A percentile compares a stretch with the other conserved stretches of the same genome.
These are phyloP conservation scores for Cervus canadensis DNA, from an alignment of 2,113 vertebrate species.

Conservation along the genomic window DNA sequence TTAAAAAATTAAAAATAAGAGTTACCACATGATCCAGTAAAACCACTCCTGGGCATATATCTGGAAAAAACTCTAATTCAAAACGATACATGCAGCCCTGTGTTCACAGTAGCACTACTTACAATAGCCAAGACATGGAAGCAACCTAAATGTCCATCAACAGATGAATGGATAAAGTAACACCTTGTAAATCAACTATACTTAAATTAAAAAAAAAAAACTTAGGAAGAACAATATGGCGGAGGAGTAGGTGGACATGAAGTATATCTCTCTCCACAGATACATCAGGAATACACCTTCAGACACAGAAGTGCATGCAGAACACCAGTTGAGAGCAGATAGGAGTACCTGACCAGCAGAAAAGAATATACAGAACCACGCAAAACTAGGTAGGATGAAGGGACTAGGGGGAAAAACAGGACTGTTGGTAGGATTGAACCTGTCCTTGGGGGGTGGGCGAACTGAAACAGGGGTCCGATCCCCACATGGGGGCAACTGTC, in stretches of 20 bases:
- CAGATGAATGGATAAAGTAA: neutral
- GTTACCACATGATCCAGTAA: neutral
- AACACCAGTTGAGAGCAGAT: neutral
- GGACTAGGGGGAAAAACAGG: neutral
- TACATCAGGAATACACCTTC: neutral
- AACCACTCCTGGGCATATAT: neutral
- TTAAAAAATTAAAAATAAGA: neutral
- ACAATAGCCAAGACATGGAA: neutral
- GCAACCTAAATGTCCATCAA: neutral
- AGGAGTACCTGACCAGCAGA: neutral
- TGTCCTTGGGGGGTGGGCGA: accelerated
- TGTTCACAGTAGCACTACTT: neutral
- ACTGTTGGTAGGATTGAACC: neutral
- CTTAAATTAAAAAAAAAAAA: neutral
- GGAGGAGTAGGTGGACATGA: neutral
- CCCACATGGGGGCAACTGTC: neutral
- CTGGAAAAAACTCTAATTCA: neutral
- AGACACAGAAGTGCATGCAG: neutral
- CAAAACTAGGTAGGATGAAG: neutral
- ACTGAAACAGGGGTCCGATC: neutral
- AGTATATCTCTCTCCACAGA: neutral
- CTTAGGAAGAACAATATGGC: neutral
- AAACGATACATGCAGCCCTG: neutral
- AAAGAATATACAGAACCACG: neutral
- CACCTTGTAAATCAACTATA: neutral